Base-by-base conservation (phyloP, 2,888 invertebrate genomes). In the Mythimna impura region DNA sequence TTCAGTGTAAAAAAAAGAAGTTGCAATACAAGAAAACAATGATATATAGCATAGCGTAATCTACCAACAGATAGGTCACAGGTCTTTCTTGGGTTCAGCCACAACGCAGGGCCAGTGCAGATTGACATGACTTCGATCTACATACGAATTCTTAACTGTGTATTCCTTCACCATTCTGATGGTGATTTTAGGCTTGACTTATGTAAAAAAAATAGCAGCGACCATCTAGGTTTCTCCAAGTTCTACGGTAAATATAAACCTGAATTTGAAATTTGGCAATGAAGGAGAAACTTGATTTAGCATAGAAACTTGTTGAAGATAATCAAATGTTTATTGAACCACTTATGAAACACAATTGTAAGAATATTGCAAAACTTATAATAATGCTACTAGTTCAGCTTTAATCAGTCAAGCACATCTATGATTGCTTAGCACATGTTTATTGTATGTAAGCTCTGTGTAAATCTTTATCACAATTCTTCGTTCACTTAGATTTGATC, bases 201-300 rank as follows among this genome's bases (percentile, higher is more conserved):
- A 47, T 14, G 4, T 14, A 17, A 5, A 17, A 47, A 3, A 12
- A 5, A 0, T 17, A 77, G 12, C 36, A 40, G 7, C 0, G 3
- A 4, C 40, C 58, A 25, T 5, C 34, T 6, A 58, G 1, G 8
- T 40, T 4, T 14, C 5, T 40, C 22, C 40, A 14, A 22, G 17
- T 8, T 61, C 36, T 61, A 5, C 34, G 34, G 34, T 40, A 14
- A 7, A 40, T 73, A 62, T 25, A 55, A 64, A 72, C 73, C 65
- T 68, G 58, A 55, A 25, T 25, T 68, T 63, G 10, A 55, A 12
- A 64, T 80, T 82, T 78, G 55, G 52, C 73, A 82, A 82, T 78
- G 57, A 82, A 55, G 47, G 47, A 55, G 69, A 68, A 78, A 83
- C 83, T 50, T 22, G 60, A 61, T 30, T 17, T 34, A 22, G 20